Evolutionary conservation across 2,888 invertebrate genomes (phyloP), one percentile per base, ranked within the genome.

Genomic region (Gisinianus flammeolus): DNA sequence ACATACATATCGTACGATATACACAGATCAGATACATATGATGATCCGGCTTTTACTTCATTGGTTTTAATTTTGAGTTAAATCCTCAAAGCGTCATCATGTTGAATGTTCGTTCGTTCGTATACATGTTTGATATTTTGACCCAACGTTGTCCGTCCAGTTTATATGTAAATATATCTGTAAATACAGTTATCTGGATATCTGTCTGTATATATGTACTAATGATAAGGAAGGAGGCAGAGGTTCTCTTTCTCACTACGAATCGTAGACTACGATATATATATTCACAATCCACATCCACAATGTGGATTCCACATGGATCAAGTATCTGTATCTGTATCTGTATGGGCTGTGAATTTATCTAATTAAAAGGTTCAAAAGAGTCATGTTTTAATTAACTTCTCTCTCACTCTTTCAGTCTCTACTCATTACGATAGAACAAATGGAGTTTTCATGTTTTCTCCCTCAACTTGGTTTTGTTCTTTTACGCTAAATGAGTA

Each of bases 311-410:
- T 35, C 35, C 12, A 12, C 12, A 35, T 44, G 44, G 2, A 44
- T 44, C 16, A 12, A 44, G 44, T 44, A n/a, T n/a, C n/a, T 44
- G 44, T 1, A 44, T 44, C 19, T 44, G 44, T 2, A 35, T 5
- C 12, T 35, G 35, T 35, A 35, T n/a, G 35, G 12, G 5, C 1
- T 58, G 12, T 58, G 26, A 1, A 58, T 58, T 22, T 58, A 19
- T 26, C 69, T 69, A 69, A 69, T 69, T 69, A 52, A 69, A 69
- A 35, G 44, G 52, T 52, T 69, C 69, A 69, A 52, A 33, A 44
- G 44, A 44, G 69, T 69, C 69, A 69, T 26, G 69, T 69, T 35
- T n/a, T 69, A 33, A 69, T 69, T 69, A 69, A 52, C 22, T 16
- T 44, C 22, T 24, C 22, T 24, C 22, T 26, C 58, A 58, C 58